Conservation (phyloP, 1,140 invertebrate genomes). For the Drosophila pachea region DNA sequence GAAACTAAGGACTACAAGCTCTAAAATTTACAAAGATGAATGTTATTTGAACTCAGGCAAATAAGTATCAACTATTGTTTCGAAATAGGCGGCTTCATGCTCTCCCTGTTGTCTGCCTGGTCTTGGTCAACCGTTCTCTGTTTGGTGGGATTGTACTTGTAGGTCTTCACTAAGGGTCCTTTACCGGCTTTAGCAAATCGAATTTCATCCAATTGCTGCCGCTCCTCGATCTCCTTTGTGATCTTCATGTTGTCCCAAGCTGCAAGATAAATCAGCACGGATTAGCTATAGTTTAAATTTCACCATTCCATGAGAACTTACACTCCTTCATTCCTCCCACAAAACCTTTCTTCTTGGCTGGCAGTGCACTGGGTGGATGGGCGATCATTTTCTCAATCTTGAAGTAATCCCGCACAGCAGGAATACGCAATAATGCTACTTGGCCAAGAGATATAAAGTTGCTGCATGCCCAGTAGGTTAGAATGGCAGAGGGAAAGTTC, state of each 20-base stretch:
- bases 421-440: constrained; percentile 86
- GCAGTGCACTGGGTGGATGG: constrained; percentile 81
- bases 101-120: constrained; percentile 78
- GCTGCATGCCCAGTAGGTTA: constrained; percentile 93
- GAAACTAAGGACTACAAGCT: constrained; percentile 50
- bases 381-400: constrained; percentile 86
- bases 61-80: constrained; percentile 13
- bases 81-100: constrained; percentile 2
- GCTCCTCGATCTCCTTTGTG: constrained; percentile 86
- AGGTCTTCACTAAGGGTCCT: constrained; percentile 92
- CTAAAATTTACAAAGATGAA: constrained; percentile 52
- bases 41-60: background rate
- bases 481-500: constrained; percentile 92
- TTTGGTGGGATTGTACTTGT: constrained; percentile 90
- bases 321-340: constrained; percentile 89
- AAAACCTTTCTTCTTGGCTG: constrained; percentile 87
- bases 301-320: constrained; percentile 80
- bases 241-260: constrained; percentile 92
- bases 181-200: constrained; percentile 90
- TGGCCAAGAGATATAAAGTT: constrained; percentile 94
- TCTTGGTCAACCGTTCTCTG: constrained; percentile 62
- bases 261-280: constrained; percentile 66
- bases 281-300: background rate
- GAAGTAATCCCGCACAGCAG: constrained; percentile 86
- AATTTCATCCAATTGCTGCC: constrained; percentile 86